These are phyloP conservation scores for Synergus laeviventris DNA, from an alignment of 2,888 invertebrate species.

Conservation along the genomic window DNA sequence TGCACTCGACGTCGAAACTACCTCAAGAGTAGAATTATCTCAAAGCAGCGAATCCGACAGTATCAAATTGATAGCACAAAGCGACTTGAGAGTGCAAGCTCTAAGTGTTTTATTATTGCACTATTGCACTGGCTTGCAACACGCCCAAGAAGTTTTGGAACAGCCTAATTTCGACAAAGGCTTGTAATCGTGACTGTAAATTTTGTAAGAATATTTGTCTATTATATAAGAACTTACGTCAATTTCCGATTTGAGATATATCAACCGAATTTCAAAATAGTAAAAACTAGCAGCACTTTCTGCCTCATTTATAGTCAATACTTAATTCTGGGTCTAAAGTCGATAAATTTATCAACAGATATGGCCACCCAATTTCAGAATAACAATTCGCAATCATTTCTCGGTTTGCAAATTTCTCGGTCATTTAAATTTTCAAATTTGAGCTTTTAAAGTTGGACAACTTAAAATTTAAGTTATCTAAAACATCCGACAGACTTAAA, in stretches of 20 bases:
- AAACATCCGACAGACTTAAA: no score
- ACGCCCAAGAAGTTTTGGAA: slow-evolving; percentile 79
- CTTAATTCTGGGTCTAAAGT: no score
- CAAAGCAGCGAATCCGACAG: slow-evolving; percentile 67
- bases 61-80: slow-evolving; percentile 77
- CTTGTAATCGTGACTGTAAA: slow-evolving; percentile 41
- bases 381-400: no score
- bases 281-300: not conserved
- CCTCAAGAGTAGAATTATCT: slow-evolving; percentile 74
- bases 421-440: no score
- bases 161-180: slow-evolving; percentile 54
- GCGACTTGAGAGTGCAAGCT: slow-evolving; percentile 92
- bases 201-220: slow-evolving; percentile 3
- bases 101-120: slow-evolving; percentile 95
- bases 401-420: no score
- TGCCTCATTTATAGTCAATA: not conserved
- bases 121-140: slow-evolving; percentile 95
- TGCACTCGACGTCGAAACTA: slow-evolving; percentile 85
- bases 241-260: slow-evolving; percentile 6
- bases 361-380: no score
- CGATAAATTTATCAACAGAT: no score
- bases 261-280: not conserved
- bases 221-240: not conserved
- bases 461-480: no score
- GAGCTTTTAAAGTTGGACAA: no score